Evolutionary conservation across 2,888 invertebrate species (phyloP).

Genomic region (Euzophera pinguis): DNA sequence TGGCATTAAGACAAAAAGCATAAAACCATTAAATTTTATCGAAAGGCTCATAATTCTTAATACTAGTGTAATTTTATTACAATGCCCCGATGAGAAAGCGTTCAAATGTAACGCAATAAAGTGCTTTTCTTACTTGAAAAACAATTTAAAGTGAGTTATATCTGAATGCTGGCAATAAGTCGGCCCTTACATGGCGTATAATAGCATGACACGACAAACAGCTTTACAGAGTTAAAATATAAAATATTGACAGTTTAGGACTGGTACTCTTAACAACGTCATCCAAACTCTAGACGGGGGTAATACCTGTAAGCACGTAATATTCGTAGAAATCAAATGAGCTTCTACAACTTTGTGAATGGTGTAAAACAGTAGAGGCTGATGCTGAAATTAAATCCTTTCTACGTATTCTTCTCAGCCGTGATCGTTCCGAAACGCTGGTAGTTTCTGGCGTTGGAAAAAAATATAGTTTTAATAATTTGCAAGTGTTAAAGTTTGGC

Average conservation of each 20-base stretch:
- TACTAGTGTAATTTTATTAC: slow-evolving; percentile 51
- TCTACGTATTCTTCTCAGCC: too few relatives aligned
- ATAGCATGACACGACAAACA: slow-evolving; percentile 79
- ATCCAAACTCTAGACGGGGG: too few relatives aligned
- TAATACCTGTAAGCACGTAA: too few relatives aligned
- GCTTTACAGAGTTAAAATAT: slow-evolving; percentile 50
- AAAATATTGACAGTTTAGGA: not conserved
- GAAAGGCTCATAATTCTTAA: slow-evolving; percentile 49
- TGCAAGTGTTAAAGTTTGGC: too few relatives aligned
- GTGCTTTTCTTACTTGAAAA: slow-evolving; percentile 55
- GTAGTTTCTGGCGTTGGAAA: too few relatives aligned
- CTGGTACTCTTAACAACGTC: not conserved
- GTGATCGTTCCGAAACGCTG: too few relatives aligned
- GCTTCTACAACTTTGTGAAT: too few relatives aligned
- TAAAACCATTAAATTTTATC: slow-evolving; percentile 41
- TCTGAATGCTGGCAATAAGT: slow-evolving; percentile 67
- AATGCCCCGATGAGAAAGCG: slow-evolving; percentile 55
- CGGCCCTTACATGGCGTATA: slow-evolving; percentile 74
- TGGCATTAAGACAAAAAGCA: slow-evolving; percentile 50
- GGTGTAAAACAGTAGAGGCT: too few relatives aligned
- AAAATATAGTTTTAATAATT: too few relatives aligned
- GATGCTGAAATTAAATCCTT: too few relatives aligned
- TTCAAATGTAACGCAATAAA: slow-evolving; percentile 64
- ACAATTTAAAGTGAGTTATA: slow-evolving; percentile 76
- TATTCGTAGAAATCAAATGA: too few relatives aligned